Evolutionary conservation across 2,797 vertebrate genomes (phyloP).

Genomic region (Sebastes hubbsi): DNA sequence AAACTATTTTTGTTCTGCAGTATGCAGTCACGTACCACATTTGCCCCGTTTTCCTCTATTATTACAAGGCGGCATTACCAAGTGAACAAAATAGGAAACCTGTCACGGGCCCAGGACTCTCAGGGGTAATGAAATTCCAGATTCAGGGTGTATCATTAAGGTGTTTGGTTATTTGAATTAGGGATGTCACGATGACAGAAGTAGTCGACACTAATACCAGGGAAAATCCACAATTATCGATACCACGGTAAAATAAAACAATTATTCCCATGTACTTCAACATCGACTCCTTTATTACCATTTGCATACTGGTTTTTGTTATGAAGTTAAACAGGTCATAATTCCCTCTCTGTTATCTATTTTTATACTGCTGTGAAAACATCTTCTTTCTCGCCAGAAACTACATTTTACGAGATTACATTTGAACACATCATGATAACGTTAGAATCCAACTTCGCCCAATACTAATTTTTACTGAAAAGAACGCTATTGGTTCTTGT

Average conservation of each 20-base stretch:
- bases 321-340: too few relatives aligned
- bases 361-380: too few relatives aligned
- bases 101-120: not conserved
- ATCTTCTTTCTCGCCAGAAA: too few relatives aligned
- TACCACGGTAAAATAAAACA: too few relatives aligned
- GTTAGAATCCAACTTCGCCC: not conserved
- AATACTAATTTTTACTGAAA: not conserved
- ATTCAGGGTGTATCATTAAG: not conserved
- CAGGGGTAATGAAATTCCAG: not conserved
- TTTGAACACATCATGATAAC: not conserved
- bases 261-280: too few relatives aligned
- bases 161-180: not conserved
- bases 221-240: too few relatives aligned
- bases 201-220: too few relatives aligned
- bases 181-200: too few relatives aligned
- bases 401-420: not conserved
- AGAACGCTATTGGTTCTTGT: too few relatives aligned
- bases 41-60: not conserved
- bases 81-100: not conserved
- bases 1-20: not conserved
- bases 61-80: not conserved
- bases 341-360: too few relatives aligned
- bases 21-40: not conserved
- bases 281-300: too few relatives aligned
- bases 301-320: too few relatives aligned